These are phyloP conservation scores for Candoia aspera DNA, from an alignment of 2,113 vertebrate genomes.

Conservation along the genomic window DNA sequence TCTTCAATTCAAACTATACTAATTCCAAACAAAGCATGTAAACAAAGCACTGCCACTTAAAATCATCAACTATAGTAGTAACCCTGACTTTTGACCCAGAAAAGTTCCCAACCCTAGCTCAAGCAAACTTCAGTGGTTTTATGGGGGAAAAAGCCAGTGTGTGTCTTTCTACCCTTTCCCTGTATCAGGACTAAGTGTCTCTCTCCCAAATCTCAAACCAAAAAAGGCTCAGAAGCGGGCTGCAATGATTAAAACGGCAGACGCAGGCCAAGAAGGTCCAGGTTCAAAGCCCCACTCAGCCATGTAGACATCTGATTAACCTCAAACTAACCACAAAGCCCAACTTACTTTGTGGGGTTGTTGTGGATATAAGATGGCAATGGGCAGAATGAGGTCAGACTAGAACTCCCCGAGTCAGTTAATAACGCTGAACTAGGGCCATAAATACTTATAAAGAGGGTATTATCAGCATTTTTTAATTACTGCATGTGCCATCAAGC, in stretches of 20 bases:
- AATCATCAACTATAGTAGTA: not conserved
- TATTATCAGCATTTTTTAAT: not conserved
- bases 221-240: not conserved
- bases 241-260: not conserved
- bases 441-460: not conserved
- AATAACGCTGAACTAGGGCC: not conserved
- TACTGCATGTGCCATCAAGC: not conserved
- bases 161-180: not conserved
- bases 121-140: not conserved
- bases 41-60: not conserved
- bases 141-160: not conserved
- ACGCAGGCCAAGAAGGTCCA: not conserved
- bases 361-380: no score
- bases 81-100: no score
- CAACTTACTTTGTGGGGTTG: not conserved
- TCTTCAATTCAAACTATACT: not conserved
- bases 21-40: not conserved
- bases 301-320: not conserved
- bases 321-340: not conserved
- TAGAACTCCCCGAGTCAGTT: not conserved
- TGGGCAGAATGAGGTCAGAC: no score
- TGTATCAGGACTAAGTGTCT: not conserved
- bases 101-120: not conserved
- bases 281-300: not conserved
- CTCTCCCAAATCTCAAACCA: not conserved